Base-by-base conservation (phyloP, 2,888 invertebrate genomes). In the Watsonalla binaria region DNA sequence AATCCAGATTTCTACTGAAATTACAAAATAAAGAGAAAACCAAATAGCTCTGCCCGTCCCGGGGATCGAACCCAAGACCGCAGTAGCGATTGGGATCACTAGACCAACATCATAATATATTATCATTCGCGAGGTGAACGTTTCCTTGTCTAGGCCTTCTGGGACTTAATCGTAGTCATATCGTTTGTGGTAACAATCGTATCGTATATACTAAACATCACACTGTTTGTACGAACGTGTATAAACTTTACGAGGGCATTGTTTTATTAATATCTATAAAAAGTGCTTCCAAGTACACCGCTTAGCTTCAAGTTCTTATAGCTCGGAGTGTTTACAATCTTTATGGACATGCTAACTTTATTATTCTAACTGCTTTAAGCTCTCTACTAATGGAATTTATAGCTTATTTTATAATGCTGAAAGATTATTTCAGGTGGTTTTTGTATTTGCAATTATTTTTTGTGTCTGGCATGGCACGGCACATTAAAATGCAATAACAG, bases 201-300 rank as follows among this genome's bases (percentile, higher is more conserved):
- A 59, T 74, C 77, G 76, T 70, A 54, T 9, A 66, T 67, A 60
- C 35, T 57, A 42, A 60, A 70, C 69, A 62, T 8, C 33, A 51
- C 46, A 55, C 54, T 59, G 58, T 56, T 55, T 59, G 62, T 62
- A 67, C 70, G 63, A 61, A 70, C 71, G 62, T 70, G 70, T 68
- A 78, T 84, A 83, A 82, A 82, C 56, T 88, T 86, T 88, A 88
- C 63, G 81, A 72, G 66, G 70, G 80, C 78, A 87, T 87, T 88
- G 86, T 87, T 88, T 88, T 88, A 88, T 86, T 86, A 87, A 87
- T 86, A 88, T 86, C 88, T 83, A 87, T 87, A 88, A 88, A 88
- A 87, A 84, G 76, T 79, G 74, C 79, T 79, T 74, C 76, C 78
- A 80, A 81, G 78, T 80, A 78, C 72, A 68, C 63, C 72, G 74